A percentile compares a stretch with the other conserved stretches of the same genome.
phyloP scores from a whole-genome alignment of 2,797 vertebrate species.

The Acanthis flammea region DNA sequence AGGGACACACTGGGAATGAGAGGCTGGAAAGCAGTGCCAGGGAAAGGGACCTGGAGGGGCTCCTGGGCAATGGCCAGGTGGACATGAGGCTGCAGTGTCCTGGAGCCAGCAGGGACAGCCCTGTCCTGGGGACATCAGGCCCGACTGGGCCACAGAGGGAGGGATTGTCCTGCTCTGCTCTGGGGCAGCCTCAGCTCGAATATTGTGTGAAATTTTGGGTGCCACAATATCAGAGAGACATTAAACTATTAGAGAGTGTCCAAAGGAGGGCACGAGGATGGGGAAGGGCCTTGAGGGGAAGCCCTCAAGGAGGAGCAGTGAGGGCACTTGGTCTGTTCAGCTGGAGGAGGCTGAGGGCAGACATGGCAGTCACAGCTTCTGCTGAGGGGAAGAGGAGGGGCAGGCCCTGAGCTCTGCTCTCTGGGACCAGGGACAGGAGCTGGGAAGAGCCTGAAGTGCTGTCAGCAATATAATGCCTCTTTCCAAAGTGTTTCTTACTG shows the following conservation, averaged over 20 bases:
- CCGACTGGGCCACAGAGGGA: background rate
- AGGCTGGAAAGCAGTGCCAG: background rate
- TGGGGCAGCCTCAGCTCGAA: fast-evolving
- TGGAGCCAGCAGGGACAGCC: background rate
- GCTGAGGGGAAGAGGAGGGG: background rate
- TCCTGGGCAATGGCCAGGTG: background rate
- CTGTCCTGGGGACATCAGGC: background rate
- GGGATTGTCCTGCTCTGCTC: background rate
- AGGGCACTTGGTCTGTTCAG: background rate
- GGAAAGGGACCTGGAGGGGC: background rate
- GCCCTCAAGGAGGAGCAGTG: background rate
- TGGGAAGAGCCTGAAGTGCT: background rate
- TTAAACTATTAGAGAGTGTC: fast-evolving
- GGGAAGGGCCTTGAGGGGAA: background rate
- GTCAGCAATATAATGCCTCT: background rate
- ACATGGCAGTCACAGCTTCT: background rate
- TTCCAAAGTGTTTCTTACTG: background rate
- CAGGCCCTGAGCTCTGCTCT: background rate
- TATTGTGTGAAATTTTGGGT: background rate
- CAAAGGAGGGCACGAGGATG: background rate
- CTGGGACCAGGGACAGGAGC: background rate
- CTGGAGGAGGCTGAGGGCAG: background rate
- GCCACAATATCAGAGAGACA: fast-evolving
- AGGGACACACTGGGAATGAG: fast-evolving
- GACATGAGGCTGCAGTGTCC: background rate